These are phyloP conservation scores for Diogma glabrata DNA, from an alignment of 2,888 invertebrate genomes.

Conservation along the genomic window DNA sequence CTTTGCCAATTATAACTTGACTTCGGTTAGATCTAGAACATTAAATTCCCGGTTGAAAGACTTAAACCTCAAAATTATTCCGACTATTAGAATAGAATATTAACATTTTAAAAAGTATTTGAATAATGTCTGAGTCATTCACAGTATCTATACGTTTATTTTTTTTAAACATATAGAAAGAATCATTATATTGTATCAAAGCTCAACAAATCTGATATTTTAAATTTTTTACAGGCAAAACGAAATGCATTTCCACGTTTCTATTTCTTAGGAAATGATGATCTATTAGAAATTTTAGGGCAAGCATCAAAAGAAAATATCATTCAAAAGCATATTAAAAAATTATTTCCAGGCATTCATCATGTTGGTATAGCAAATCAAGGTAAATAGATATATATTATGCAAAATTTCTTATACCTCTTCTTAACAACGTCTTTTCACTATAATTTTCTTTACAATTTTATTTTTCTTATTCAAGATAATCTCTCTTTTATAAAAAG, in stretches of 20 bases:
- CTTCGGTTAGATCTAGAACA: no score
- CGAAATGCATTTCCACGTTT: conserved; percentile 88
- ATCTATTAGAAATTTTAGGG: conserved; percentile 88
- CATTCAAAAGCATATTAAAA: conserved; percentile 90
- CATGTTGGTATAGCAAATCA: conserved; percentile 52
- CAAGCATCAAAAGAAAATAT: conserved; percentile 81
- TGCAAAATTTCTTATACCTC: neutral
- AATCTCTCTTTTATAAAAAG: conserved; percentile 51
- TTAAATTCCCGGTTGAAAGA: no score
- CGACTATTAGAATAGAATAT: no score
- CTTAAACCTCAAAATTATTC: no score
- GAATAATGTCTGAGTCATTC: no score
- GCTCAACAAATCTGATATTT: neutral
- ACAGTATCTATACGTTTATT: no score
- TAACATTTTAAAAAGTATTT: no score
- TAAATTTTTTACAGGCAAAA: conserved; percentile 58
- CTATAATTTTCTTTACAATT: conserved; percentile 3
- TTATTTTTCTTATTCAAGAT: conserved; percentile 35
- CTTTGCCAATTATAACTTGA: no score
- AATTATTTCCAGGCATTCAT: conserved; percentile 85
- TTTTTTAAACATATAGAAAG: no score
- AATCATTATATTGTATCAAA: conserved; percentile 2
- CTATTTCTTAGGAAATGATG: conserved; percentile 96
- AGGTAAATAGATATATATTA: conserved; percentile 6
- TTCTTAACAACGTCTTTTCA: neutral